Evolutionary conservation across 2,797 vertebrate species (phyloP), one percentile per base, ranked within the genome.

Genomic region (Pterois miles): DNA sequence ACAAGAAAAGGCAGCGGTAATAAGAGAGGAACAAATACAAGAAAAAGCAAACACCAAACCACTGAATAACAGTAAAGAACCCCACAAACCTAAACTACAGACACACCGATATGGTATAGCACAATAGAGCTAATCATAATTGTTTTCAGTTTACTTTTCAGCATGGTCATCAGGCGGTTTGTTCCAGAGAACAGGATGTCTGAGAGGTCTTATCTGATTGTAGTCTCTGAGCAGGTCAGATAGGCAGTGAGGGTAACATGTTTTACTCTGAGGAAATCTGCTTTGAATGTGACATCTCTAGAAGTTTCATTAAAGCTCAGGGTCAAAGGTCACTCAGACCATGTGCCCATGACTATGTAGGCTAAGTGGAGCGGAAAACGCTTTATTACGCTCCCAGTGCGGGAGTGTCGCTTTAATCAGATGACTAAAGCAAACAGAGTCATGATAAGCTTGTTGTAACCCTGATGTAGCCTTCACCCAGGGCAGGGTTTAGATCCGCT

Each of bases 401-500:
- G 79, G 87, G 89, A 86, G 86, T 81, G 67, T 64, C 58, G 2
- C 46, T 76, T 76, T 64, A 70, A 82, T 77, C 80, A 58, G 63
- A 88, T 86, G 86, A 91, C 83, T 82, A 64, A 77, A 75, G 66
- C 81, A 64, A 50, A 72, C 65, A 11, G 9, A 74, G 27, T 34
- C 59, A 9, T 63, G 80, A 91, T 86, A 86, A 88, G 74, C 74
- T 29, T 13, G 54, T 71, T 46, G 22, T 66, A 77, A 84, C 75
- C 74, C 56, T 59, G 65, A 67, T 48, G 56, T 9, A 64, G 54
- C 66, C 3, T 5, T 74, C 74, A 84, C 64, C 34, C 65, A 12
- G 58, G 70, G 43, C 56, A 31, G 33, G 50, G 56, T 65, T 79
- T 60, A 34, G 63, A 13, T 74, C 29, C 63, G 20, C 67, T 74